Conservation (phyloP, 2,113 vertebrate species). For the Theristicus caerulescens region DNA sequence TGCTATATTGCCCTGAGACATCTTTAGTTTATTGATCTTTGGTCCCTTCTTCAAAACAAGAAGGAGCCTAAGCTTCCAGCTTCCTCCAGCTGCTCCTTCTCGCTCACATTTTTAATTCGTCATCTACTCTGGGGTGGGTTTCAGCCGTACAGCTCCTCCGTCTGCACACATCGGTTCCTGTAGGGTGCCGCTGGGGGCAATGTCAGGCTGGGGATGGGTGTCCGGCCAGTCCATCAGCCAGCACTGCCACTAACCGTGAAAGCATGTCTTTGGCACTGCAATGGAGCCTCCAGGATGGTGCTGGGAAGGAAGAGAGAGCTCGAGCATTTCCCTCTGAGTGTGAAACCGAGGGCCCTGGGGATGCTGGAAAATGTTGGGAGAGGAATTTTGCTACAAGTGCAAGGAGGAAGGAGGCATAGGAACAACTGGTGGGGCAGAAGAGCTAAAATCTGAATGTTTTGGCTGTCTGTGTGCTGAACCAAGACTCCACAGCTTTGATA, state of each 20-base stretch:
- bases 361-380: no score
- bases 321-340: accelerated
- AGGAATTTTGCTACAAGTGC: neutral
- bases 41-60: neutral
- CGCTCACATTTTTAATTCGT: accelerated
- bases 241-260: neutral
- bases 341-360: neutral
- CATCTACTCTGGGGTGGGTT: neutral
- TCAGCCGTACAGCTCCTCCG: neutral
- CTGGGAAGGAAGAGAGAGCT: neutral
- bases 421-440: no score
- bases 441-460: neutral
- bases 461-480: neutral
- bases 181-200: accelerated
- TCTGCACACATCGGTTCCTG: neutral
- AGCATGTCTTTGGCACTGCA: neutral
- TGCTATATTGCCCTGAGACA: neutral
- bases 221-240: neutral
- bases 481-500: neutral
- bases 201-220: neutral
- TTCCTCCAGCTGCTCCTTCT: neutral
- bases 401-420: neutral
- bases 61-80: neutral
- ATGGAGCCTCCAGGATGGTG: neutral
- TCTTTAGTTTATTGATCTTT: neutral